Evolutionary conservation across 2,113 vertebrate species (phyloP), one percentile per base, ranked within the genome.

Genomic region (Ophthalmolycus amberensis): DNA sequence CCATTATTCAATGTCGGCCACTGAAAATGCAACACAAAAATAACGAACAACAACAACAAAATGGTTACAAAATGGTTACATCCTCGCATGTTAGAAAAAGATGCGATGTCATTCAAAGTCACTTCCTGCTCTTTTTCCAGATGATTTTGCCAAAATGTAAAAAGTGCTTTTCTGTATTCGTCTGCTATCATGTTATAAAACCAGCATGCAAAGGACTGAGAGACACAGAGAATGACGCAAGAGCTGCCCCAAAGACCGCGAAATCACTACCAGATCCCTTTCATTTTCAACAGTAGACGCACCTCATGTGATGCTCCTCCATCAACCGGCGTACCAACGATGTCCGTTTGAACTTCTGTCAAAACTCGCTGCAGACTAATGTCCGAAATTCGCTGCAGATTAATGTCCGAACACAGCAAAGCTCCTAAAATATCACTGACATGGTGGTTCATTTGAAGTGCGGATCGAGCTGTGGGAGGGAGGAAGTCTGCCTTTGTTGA

Each of bases 51-150:
- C 12, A 52, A 20, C 0, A 0, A 40, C 18, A 25, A 46, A 56
- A 29, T 4, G 34, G 5, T 6, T 6, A 34, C 5, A 34, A 34
- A 71, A 71, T 50, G 9, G 25, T 25, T 8, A 25, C 46, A 34
- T 62, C 16, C 15, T 8, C 42, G 74, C 62, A 34, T 50, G 48
- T 64, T 82, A 16, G 80, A 9, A 29, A 22, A 71, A 48, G 2
- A 46, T 60, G 65, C 84, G 86, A 86, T 85, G 83, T 82, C 58
- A 87, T 85, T 87, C 66, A 56, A 77, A 52, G 68, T 74, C 83
- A 83, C 86, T 95, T 95, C 94, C 94, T 92, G 94, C 94, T 93
- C 89, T 85, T 92, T 94, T 93, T 58, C 54, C 81, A 89, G 90
- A 90, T 73, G 50, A 81, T 82, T 66, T 65, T 54, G 32, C 40